These are phyloP conservation scores for Siniperca chuatsi DNA, from an alignment of 2,113 vertebrate genomes.

Conservation along the genomic window DNA sequence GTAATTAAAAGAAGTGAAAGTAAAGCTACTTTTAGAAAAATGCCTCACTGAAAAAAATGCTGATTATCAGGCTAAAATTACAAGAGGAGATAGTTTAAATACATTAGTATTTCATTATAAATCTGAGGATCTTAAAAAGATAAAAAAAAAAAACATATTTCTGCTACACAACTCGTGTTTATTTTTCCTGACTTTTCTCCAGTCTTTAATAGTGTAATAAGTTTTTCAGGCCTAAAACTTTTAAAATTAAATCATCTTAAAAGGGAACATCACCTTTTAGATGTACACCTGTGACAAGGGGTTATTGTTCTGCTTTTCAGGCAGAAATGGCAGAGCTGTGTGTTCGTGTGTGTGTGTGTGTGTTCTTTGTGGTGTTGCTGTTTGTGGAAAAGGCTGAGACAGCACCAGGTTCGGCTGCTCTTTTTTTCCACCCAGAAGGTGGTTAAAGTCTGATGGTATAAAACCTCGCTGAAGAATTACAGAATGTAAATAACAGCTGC, in stretches of 20 bases:
- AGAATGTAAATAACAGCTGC: not conserved
- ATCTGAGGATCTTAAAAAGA: not conserved
- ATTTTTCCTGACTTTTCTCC: not conserved
- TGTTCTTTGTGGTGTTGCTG: conserved; percentile 8
- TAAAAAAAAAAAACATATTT: not conserved
- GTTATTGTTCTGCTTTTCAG: too few species aligned
- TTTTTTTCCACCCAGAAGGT: conserved; percentile 4
- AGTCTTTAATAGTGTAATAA: too few species aligned
- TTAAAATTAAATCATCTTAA: not conserved
- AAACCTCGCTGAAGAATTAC: not conserved
- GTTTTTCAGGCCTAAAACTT: not conserved
- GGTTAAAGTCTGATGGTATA: conserved; percentile 5
- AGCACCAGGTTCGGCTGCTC: not conserved
- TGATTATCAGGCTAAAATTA: not conserved
- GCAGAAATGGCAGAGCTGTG: not conserved
- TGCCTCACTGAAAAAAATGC: not conserved
- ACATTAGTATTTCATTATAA: not conserved
- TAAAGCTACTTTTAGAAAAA: not conserved
- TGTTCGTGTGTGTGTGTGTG: not conserved
- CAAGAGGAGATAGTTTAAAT: not conserved
- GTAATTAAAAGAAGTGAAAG: not conserved
- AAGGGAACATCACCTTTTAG: not conserved
- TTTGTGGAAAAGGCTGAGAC: conserved; percentile 52
- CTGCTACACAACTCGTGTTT: too few species aligned
- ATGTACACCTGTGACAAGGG: not conserved